A percentile compares a stretch with the other conserved stretches of the same genome.
Evolutionary conservation across 2,113 vertebrate species (phyloP).

Genomic region (Phyllostomus discolor): DNA sequence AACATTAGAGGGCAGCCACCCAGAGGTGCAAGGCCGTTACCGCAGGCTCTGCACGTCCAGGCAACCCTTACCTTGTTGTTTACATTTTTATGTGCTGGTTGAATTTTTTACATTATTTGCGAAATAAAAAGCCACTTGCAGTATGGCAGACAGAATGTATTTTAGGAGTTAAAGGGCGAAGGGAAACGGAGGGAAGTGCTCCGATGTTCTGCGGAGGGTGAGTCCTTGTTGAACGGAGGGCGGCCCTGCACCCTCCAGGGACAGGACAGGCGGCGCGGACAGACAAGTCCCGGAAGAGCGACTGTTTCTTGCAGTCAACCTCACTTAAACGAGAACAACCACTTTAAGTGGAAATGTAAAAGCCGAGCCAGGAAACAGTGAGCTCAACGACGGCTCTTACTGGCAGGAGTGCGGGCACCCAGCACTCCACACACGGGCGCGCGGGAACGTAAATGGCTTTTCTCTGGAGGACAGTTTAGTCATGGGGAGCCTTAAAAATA

Average conservation of each 20-base stretch:
- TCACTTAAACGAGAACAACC: neutral
- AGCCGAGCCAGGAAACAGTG: neutral
- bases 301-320: neutral
- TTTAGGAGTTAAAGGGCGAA: neutral
- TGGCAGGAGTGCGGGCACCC: neutral
- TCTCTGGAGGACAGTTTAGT: neutral
- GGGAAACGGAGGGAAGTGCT: neutral
- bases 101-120: neutral
- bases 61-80: neutral
- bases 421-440: neutral
- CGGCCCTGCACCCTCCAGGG: neutral
- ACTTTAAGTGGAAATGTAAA: neutral
- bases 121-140: neutral
- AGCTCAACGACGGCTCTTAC: neutral
- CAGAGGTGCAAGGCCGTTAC: neutral
- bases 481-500: neutral
- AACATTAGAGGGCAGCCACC: neutral
- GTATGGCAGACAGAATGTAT: neutral
- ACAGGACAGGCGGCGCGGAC: neutral
- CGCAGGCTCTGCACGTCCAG: neutral
- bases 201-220: neutral
- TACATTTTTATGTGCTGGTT: neutral
- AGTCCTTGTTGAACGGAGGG: neutral
- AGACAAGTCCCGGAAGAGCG: neutral
- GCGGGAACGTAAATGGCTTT: neutral